Conservation (phyloP, 64 coral and sea anemone genomes). For the Porites lutea region DNA sequence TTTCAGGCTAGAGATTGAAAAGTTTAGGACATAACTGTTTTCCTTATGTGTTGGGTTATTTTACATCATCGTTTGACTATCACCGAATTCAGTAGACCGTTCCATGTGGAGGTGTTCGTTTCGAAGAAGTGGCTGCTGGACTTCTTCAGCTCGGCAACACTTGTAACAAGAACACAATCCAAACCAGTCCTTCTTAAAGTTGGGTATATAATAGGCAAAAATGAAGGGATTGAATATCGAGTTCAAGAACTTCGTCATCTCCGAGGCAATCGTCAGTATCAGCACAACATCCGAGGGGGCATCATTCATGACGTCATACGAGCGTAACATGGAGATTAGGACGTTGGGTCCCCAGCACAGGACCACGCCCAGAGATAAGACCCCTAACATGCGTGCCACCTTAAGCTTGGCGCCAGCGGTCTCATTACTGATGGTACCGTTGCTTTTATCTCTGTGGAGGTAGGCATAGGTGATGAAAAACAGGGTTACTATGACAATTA, state of each 20-base stretch:
- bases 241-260: slow-evolving; percentile 16
- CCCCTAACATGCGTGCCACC: neutral
- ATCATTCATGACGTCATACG: neutral
- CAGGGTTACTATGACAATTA: neutral
- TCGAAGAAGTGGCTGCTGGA: too few species aligned
- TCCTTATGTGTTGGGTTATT: too few species aligned
- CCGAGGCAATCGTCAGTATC: neutral
- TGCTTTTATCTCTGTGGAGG: neutral
- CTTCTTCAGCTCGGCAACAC: too few species aligned
- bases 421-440: neutral
- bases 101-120: too few species aligned
- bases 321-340: slow-evolving; percentile 10
- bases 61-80: too few species aligned
- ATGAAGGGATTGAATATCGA: slow-evolving; percentile 39
- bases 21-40: too few species aligned
- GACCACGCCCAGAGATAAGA: neutral
- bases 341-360: slow-evolving; percentile 6
- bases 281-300: neutral
- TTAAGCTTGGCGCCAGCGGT: neutral
- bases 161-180: too few species aligned
- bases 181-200: too few species aligned
- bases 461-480: neutral
- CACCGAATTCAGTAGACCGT: too few species aligned
- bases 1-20: too few species aligned
- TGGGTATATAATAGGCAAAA: slow-evolving; percentile 6